Percentiles rank a stretch among this genome's conserved stretches.
phyloP scores from a whole-genome alignment of 2,797 vertebrate genomes.

The Lophotriccus pileatus region DNA sequence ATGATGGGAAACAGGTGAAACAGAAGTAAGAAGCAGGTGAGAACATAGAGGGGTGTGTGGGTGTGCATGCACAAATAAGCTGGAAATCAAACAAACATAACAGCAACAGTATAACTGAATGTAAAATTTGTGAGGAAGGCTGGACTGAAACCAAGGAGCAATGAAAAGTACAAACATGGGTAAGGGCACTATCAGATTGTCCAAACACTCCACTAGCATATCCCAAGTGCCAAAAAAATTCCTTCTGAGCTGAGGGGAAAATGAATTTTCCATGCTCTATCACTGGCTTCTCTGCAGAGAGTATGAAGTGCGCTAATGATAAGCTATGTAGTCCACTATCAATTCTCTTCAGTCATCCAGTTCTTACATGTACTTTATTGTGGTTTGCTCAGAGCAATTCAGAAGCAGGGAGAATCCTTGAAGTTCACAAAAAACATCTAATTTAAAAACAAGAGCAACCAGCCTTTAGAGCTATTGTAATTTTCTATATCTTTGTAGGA shows the following conservation, averaged over 20 bases:
- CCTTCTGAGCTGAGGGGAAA: neutral
- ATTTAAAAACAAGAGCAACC: neutral
- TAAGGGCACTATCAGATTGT: neutral
- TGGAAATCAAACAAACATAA: neutral
- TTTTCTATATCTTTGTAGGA: neutral
- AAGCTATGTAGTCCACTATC: neutral
- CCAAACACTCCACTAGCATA: neutral
- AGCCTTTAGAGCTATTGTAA: neutral
- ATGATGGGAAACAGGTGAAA: neutral
- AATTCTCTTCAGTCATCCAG: neutral
- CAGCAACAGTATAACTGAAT: neutral
- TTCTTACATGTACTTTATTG: neutral
- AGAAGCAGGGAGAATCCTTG: neutral
- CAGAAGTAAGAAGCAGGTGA: neutral
- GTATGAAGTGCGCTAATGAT: neutral
- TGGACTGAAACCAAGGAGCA: neutral
- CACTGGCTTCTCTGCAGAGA: neutral
- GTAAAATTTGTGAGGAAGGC: neutral
- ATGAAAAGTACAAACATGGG: neutral
- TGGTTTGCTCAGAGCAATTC: neutral
- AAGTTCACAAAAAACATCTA: neutral
- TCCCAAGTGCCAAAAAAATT: neutral
- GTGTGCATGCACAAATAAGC: neutral
- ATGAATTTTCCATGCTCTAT: neutral
- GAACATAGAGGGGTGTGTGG: accelerated